These are phyloP conservation scores for Thunnus thynnus DNA, from an alignment of 2,113 vertebrate genomes.

Conservation along the genomic window DNA sequence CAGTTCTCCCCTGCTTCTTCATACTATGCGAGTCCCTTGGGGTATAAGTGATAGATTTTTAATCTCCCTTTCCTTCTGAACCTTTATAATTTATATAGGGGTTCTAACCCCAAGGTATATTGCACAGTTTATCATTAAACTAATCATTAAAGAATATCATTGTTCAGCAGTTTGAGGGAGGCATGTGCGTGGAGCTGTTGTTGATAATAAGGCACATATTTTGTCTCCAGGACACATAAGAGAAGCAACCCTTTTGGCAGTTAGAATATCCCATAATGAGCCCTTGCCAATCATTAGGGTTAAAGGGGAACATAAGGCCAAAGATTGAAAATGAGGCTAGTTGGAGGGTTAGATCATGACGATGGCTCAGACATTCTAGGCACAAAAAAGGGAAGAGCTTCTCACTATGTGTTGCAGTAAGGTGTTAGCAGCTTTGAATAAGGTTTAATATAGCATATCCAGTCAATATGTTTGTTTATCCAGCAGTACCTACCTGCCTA, in stretches of 20 bases:
- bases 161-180: conserved; percentile 65
- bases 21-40: conserved; percentile 56
- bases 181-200: conserved; percentile 1
- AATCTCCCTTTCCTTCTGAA: conserved; percentile 52
- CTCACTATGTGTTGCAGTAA: background rate
- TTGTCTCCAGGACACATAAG: background rate
- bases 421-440: background rate
- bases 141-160: conserved; percentile 64
- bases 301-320: background rate
- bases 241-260: background rate
- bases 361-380: background rate
- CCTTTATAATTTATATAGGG: conserved; percentile 69
- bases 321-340: background rate
- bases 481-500: conserved; percentile 10
- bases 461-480: conserved; percentile 46
- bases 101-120: conserved; percentile 58
- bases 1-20: conserved; percentile 23
- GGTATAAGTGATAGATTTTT: conserved; percentile 65
- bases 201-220: conserved; percentile 20
- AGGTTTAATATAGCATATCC: conserved; percentile 35
- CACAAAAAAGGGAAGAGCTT: background rate
- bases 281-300: background rate
- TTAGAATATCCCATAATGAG: background rate
- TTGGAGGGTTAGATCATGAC: background rate
- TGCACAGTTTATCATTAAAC: conserved; percentile 67